Evolutionary conservation across 1,140 invertebrate genomes (phyloP), one percentile per base, ranked within the genome.

Genomic region (Macrocentrus cingulum): DNA sequence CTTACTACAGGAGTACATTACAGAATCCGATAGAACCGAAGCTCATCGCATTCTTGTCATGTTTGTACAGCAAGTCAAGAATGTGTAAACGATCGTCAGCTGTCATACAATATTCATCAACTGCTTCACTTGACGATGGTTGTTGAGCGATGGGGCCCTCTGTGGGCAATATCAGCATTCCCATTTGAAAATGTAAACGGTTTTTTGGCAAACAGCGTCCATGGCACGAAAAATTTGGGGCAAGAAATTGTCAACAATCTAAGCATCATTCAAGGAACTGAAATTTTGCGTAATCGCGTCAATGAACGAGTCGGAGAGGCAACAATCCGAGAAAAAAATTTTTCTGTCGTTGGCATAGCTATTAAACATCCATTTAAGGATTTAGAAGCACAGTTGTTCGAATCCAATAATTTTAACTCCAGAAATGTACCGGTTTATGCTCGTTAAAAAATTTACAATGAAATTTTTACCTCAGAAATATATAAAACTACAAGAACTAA

Each of bases 101-200:
- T 54, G 7, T 42, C 51, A 7, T 67, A 65, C 42, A 68, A 68
- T 56, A 11, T 64, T 1, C 65, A 68, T 45, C 59, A 68, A 11
- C 34, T 65, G 6, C 16, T 55, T 22, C 65, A 69, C 60, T 49
- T 69, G 5, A 45, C 46, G n/a, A 45, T 65, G n/a, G 46, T 34
- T 49, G 67, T 69, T n/a, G 49, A 58, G 23, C 53, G 65, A 32
- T 69, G 67, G 63, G 67, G 67, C 19, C 67, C 65, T 41, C 48
- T 69, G 11, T 64, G 63, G 58, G 59, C 56, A 4, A 46, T 37
- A 0, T 63, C 61, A 0, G 55, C 65, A 2, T 66, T 68, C 32
- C 45, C 49, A n/a, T 63, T 64, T 57, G 62, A 68, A 56, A 56
- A 59, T 50, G 54, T 36, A 7, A 65, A 64, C 29, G 65, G 56